Evolutionary conservation across 2,113 vertebrate genomes (phyloP).

Genomic region (Xenopus tropicalis): UCB_Xtro_10.0 CM004446.2:145955001-145955500

Average conservation of each 20-base stretch:
- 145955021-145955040: conserved; percentile 55
- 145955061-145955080: conserved; percentile 68
- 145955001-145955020: conserved; percentile 54
- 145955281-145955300: conserved; percentile 73
- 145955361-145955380: conserved; percentile 58
- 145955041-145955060: conserved; percentile 56
- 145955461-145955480: conserved; percentile 51
- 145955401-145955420: conserved; percentile 56
- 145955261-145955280: conserved; percentile 69
- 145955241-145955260: background rate
- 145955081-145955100: conserved; percentile 56
- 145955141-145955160: conserved; percentile 48
- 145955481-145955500: conserved; percentile 83
- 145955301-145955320: conserved; percentile 72
- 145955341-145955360: conserved; percentile 73
- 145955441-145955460: conserved; percentile 60
- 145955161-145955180: conserved; percentile 60
- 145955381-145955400: conserved; percentile 61
- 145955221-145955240: conserved; percentile 46
- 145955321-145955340: conserved; percentile 70
- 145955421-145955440: conserved; percentile 67
- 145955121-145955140: conserved; percentile 50
- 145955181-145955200: conserved; percentile 63
- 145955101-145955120: conserved; percentile 44
- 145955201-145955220: conserved; percentile 41